Conservation (phyloP, 1,140 invertebrate genomes). For the Pogonus chalceus region DNA sequence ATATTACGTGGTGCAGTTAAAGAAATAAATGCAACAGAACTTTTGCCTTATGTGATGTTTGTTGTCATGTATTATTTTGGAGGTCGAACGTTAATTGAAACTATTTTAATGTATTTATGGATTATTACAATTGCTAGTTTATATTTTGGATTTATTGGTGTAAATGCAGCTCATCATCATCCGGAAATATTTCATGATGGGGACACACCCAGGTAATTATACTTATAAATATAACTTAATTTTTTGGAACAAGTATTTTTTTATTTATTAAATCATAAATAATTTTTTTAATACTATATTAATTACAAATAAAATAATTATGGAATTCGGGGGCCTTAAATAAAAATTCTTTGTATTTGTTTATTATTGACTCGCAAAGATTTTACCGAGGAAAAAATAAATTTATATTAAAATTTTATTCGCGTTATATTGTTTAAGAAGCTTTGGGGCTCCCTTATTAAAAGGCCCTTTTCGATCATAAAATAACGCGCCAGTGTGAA, state of each 20-base stretch:
- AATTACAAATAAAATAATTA: no score
- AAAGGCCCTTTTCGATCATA: no score
- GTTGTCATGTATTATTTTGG: conserved; percentile 38
- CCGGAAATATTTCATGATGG: conserved; percentile 77
- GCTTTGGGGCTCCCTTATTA: no score
- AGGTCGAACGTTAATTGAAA: conserved; percentile 26
- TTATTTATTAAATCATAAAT: neutral
- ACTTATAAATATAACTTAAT: neutral
- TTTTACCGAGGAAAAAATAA: no score
- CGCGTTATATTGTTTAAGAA: no score
- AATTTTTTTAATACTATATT: neutral
- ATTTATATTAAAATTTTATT: no score
- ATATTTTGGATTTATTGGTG: conserved; percentile 51
- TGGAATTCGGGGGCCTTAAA: no score
- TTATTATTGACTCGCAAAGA: no score
- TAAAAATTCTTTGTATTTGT: no score
- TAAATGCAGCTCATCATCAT: conserved; percentile 75
- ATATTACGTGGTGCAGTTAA: conserved; percentile 12
- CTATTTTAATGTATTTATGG: conserved; percentile 45
- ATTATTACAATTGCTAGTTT: conserved; percentile 50
- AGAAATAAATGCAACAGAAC: conserved; percentile 32
- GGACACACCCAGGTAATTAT: conserved; percentile 47
- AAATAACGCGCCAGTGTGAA: no score
- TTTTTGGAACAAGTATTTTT: neutral
- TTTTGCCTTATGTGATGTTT: conserved; percentile 43